phyloP scores from a whole-genome alignment of 2,888 invertebrate species.

The Phytoseiulus persimilis region DNA sequence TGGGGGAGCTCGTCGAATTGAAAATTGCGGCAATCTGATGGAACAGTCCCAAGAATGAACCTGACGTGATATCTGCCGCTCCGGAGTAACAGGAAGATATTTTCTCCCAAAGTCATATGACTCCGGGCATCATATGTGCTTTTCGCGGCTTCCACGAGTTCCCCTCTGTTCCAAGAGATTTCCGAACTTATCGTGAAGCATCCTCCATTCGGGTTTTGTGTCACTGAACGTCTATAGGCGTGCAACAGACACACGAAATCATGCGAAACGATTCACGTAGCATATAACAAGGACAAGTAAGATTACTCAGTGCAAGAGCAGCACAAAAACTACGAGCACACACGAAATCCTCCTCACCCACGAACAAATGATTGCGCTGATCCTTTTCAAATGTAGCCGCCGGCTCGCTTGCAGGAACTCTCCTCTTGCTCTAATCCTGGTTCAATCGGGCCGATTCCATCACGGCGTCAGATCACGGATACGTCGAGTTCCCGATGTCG shows the following conservation, averaged over 20 bases:
- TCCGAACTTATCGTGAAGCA: background rate
- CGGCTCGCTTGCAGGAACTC: background rate
- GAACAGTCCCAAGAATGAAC: background rate
- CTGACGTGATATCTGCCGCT: background rate
- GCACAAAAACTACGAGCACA: conserved; percentile 5
- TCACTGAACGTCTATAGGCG: background rate
- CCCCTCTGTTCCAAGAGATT: background rate
- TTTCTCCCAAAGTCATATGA: background rate
- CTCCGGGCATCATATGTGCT: background rate
- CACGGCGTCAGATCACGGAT: too few relatives aligned
- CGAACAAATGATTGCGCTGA: conserved; percentile 5
- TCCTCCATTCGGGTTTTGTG: background rate
- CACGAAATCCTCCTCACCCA: conserved; percentile 5
- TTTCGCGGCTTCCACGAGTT: background rate
- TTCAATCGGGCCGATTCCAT: background rate
- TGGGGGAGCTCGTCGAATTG: background rate
- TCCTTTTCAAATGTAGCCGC: background rate
- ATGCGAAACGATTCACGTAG: background rate
- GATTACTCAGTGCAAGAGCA: background rate
- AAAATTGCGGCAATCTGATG: background rate
- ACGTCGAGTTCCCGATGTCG: too few relatives aligned
- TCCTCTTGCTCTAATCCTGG: background rate
- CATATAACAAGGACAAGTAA: background rate
- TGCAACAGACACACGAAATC: background rate
- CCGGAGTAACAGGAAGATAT: background rate